Conservation (phyloP, 1,140 invertebrate species). For the Drosophila quadrilineata region DNA sequence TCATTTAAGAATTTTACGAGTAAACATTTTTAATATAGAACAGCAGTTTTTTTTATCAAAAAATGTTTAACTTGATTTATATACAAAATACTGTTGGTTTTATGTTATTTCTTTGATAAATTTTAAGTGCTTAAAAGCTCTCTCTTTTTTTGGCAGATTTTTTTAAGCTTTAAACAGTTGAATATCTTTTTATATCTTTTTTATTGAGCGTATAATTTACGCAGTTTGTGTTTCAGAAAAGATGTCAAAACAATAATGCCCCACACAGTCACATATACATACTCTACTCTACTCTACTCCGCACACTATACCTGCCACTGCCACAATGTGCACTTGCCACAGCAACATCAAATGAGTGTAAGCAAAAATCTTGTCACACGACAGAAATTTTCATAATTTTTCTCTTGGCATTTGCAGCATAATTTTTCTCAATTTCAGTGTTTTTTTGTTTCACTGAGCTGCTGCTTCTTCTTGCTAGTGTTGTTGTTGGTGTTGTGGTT, state of each 20-base stretch:
- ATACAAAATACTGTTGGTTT: no score
- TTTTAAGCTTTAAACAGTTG: background rate
- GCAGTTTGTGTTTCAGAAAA: background rate
- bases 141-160: no score
- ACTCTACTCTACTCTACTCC: no score
- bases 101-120: no score
- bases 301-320: no score
- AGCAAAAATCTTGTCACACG: constrained; percentile 67
- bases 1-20: no score
- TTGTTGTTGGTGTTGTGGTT: constrained; percentile 21
- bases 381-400: constrained; percentile 67
- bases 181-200: background rate
- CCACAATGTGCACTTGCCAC: constrained; percentile 12
- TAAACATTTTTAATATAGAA: no score
- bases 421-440: constrained; percentile 71
- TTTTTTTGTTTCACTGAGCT: constrained; percentile 9
- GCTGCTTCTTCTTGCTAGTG: background rate
- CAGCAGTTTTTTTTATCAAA: no score
- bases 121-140: background rate
- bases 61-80: no score
- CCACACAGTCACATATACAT: no score
- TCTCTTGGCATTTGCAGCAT: constrained; percentile 67
- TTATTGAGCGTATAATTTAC: background rate
- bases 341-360: constrained; percentile 61
- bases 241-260: constrained; percentile 8